A percentile compares a stretch with the other conserved stretches of the same genome.
Evolutionary conservation across 2,888 invertebrate genomes (phyloP).

Genomic region (Oscheius myriophilus): DNA sequence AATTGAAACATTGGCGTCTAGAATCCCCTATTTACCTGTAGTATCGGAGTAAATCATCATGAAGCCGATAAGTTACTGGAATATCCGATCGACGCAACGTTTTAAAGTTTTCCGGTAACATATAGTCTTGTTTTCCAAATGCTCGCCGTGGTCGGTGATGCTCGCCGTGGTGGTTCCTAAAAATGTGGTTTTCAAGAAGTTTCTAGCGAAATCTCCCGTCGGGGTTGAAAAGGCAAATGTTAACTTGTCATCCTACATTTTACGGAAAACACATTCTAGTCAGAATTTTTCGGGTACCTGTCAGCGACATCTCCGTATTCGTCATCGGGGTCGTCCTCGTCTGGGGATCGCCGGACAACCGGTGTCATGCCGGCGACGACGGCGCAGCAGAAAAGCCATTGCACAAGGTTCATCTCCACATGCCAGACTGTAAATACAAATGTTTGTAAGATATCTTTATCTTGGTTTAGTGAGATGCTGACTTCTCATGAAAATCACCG

Average conservation of each 20-base stretch:
- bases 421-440: conserved; percentile 7
- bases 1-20: too few relatives aligned
- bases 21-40: too few relatives aligned
- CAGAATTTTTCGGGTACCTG: background rate
- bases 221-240: too few relatives aligned
- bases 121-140: conserved; percentile 60
- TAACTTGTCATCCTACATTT: too few relatives aligned
- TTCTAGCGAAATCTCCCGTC: background rate
- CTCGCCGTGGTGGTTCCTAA: background rate
- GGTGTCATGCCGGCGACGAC: conserved; percentile 21
- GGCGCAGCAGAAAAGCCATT: conserved; percentile 29
- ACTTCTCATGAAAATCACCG: background rate
- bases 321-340: conserved; percentile 4
- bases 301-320: conserved; percentile 15
- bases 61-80: conserved; percentile 68
- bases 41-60: conserved; percentile 66
- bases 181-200: background rate
- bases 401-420: conserved; percentile 28
- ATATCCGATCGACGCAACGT: conserved; percentile 63
- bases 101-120: conserved; percentile 65
- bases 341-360: conserved; percentile 2
- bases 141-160: conserved; percentile 41
- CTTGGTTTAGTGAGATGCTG: background rate
- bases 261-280: too few relatives aligned
- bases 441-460: background rate